These are phyloP conservation scores for Eupithecia tripunctaria DNA, from an alignment of 2,888 invertebrate species.

Conservation along the genomic window DNA sequence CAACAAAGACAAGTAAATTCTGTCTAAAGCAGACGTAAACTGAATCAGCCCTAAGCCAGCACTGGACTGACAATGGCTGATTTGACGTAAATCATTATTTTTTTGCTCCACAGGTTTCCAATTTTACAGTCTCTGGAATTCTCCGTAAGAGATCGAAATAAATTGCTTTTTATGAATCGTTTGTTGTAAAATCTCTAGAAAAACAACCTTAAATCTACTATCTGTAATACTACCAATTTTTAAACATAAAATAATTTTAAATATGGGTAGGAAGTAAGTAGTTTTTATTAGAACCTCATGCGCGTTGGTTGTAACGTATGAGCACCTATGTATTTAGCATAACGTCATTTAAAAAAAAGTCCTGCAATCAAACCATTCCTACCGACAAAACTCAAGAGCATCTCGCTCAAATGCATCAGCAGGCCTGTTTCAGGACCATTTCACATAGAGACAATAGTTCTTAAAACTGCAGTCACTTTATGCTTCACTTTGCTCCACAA, in stretches of 20 bases:
- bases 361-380: not conserved
- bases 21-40: not conserved
- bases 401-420: conserved; percentile 64
- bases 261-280: not conserved
- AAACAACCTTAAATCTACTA: not conserved
- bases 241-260: not conserved
- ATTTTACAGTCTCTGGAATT: not conserved
- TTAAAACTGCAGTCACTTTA: conserved; percentile 72
- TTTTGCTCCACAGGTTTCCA: not conserved
- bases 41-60: not conserved
- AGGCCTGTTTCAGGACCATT: conserved; percentile 69
- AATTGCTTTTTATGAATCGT: not conserved
- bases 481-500: conserved; percentile 72
- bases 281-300: too few species aligned
- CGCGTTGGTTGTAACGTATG: too few species aligned
- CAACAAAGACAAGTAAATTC: not conserved
- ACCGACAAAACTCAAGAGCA: conserved; percentile 37
- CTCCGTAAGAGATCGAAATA: not conserved
- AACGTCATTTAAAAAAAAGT: too few species aligned
- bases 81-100: not conserved
- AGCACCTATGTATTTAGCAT: too few species aligned
- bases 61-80: not conserved
- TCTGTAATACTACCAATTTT: not conserved
- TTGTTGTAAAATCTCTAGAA: not conserved
- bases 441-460: conserved; percentile 71